These are phyloP conservation scores for Drosophila pachea DNA, from an alignment of 1,140 invertebrate genomes.

Conservation along the genomic window DNA sequence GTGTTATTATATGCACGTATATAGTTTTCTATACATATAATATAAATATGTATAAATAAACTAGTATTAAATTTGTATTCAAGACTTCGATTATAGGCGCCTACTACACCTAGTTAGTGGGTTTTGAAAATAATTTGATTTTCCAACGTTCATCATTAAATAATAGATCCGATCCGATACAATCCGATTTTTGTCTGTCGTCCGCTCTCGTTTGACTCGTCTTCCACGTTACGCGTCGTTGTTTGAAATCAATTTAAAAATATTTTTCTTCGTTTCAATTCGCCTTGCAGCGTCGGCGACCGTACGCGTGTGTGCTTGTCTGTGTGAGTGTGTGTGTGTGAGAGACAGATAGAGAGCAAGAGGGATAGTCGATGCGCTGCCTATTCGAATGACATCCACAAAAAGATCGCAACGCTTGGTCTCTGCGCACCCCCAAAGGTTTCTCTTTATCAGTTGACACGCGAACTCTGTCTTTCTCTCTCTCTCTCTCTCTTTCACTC, in stretches of 20 bases:
- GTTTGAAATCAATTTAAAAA: conserved; percentile 77
- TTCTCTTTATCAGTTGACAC: conserved; percentile 14
- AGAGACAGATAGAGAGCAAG: conserved; percentile 1
- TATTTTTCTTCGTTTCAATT: conserved; percentile 72
- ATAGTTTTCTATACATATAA: neutral
- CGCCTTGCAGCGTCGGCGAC: conserved; percentile 32
- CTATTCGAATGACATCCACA: conserved; percentile 64
- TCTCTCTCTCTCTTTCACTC: neutral
- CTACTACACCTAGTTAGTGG: conserved; percentile 31
- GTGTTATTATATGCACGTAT: neutral
- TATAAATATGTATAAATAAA: conserved; percentile 1
- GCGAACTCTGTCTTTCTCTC: too few relatives aligned
- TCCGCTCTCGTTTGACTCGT: conserved; percentile 40
- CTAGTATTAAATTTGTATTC: conserved; percentile 26
- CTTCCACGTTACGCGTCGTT: conserved; percentile 45
- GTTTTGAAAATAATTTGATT: conserved; percentile 40
- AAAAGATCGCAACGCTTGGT: conserved; percentile 7
- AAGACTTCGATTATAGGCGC: conserved; percentile 23
- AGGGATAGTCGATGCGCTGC: conserved; percentile 4
- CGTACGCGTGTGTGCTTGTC: conserved; percentile 6
- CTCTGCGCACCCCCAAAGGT: conserved; percentile 20
- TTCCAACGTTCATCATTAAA: conserved; percentile 43
- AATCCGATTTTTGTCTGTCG: conserved; percentile 14
- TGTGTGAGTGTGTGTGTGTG: conserved; percentile 17
- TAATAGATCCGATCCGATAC: conserved; percentile 32